Evolutionary conservation across 2,888 invertebrate genomes (phyloP), one percentile per base, ranked within the genome.

Genomic region (Pammene aurita): DNA sequence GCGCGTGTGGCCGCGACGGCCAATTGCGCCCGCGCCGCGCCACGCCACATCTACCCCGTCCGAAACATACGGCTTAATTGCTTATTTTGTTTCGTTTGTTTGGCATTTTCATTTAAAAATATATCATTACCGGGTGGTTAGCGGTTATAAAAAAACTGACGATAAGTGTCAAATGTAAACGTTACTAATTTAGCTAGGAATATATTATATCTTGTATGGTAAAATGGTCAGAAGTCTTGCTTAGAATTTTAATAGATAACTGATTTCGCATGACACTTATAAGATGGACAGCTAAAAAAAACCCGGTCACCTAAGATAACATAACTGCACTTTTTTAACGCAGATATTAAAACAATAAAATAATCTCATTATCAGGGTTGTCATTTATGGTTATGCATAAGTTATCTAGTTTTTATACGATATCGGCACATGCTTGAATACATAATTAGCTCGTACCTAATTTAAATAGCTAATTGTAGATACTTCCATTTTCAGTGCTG

Each of bases 21-120:
- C 88, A 85, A 89, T 91, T 85, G 85, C 82, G 73, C 74, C 83
- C 77, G 80, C 85, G 83, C 84, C 82, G 70, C 74, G 54, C 73
- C 79, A 80, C 80, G 83, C 77, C 77, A 79, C 88, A 85, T 88
- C 81, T 83, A 79, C 77, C 77, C 74, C 75, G 76, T 78, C 80
- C 76, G 76, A 78, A 76, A 76, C 74, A 72, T 74, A 75, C 72
- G 73, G 80, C 80, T 85, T 88, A 89, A 89, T 88, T 87, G 82
- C 84, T 70, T 80, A 80, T 84, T 82, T 81, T 77, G 72, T 68
- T 66, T 74, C 79, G 79, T 79, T 80, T 76, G 48, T 76, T 26
- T 26, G 26, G 26, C 26, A 50, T 26, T 50, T 50, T 50, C 26
- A 26, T 50, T 50, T 50, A 26, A 50, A 50, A 50, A 9, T 50